phyloP scores from a whole-genome alignment of 2,113 vertebrate species.

The Probosciger aterrimus region DNA sequence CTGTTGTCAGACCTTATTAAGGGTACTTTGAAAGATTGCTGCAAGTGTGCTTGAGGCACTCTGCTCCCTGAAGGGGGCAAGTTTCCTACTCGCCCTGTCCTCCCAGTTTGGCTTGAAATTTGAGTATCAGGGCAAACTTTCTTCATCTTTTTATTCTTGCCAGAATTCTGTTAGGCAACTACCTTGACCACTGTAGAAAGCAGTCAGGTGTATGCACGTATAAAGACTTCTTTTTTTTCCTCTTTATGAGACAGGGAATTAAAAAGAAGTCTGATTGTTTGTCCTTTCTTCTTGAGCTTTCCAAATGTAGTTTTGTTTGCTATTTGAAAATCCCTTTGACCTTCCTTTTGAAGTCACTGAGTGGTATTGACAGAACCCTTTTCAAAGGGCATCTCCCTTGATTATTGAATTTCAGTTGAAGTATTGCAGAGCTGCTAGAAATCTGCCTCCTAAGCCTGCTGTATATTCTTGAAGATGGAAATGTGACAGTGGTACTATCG shows the following conservation, averaged over 20 bases:
- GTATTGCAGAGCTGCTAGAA: background rate
- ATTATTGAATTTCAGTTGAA: background rate
- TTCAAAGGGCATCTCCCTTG: slow-evolving; percentile 28
- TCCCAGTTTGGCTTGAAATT: background rate
- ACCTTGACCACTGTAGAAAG: background rate
- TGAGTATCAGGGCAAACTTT: background rate
- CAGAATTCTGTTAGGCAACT: background rate
- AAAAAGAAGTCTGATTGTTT: background rate
- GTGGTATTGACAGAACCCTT: background rate
- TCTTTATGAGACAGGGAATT: background rate
- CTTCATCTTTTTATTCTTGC: background rate
- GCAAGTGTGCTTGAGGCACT: background rate
- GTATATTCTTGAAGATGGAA: background rate
- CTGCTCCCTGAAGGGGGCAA: background rate
- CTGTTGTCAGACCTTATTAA: background rate
- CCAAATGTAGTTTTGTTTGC: background rate
- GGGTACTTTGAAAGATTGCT: background rate
- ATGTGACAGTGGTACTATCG: background rate
- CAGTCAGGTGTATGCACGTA: background rate
- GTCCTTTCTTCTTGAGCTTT: background rate
- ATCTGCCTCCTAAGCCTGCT: background rate
- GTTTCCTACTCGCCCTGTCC: background rate
- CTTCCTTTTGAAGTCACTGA: slow-evolving; percentile 5
- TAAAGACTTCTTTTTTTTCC: background rate
- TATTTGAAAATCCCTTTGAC: slow-evolving; percentile 15